Percentiles rank a stretch among this genome's conserved stretches.
Conservation (phyloP, 92 coral and sea anemone species). For the Epizoanthus stellaris region DNA sequence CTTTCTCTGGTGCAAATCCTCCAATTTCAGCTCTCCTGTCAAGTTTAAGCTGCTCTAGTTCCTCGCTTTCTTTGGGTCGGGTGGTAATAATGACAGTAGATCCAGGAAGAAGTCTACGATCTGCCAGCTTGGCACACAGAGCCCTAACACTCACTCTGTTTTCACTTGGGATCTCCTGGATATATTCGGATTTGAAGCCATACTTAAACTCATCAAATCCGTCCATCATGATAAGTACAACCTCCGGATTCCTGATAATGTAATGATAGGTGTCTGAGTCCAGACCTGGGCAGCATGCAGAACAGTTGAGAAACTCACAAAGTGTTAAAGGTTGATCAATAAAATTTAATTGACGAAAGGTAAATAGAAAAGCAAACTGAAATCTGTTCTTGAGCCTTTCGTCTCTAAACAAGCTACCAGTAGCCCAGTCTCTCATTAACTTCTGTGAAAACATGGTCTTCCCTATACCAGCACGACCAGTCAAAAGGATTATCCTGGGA, state of each 20-base stretch:
- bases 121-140: background rate
- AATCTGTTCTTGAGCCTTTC: background rate
- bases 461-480: no score
- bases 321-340: background rate
- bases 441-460: no score
- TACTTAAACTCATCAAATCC: background rate
- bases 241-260: background rate
- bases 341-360: background rate
- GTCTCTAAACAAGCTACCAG: background rate
- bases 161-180: background rate
- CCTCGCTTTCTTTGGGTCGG: background rate
- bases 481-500: no score
- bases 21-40: background rate
- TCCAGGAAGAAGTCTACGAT: background rate
- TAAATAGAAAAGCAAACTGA: background rate
- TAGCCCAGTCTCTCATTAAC: conserved; percentile 55
- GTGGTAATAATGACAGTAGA: background rate
- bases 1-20: conserved; percentile 5
- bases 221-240: background rate
- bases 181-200: background rate
- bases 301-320: background rate
- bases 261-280: background rate
- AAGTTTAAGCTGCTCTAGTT: background rate
- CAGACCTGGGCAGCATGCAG: background rate
- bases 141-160: background rate